These are phyloP conservation scores for Idaea straminata DNA, from an alignment of 2,888 invertebrate species.

Conservation along the genomic window DNA sequence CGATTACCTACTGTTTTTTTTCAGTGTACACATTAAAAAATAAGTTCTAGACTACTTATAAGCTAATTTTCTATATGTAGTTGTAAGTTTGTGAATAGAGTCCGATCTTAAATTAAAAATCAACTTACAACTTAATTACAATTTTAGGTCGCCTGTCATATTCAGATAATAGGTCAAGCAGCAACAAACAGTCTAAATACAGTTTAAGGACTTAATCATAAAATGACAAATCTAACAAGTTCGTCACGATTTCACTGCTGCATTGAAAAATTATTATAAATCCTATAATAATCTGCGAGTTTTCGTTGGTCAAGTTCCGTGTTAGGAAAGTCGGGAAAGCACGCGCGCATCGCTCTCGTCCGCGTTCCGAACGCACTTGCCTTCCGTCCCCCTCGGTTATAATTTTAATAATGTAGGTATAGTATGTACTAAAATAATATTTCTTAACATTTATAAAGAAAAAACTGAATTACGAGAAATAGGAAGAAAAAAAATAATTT, in stretches of 20 bases:
- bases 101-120: too few species aligned
- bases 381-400: constrained; percentile 4
- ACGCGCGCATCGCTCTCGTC: constrained; percentile 53
- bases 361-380: constrained; percentile 53
- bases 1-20: neutral
- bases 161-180: neutral
- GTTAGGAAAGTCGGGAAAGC: constrained; percentile 73
- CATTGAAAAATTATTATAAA: neutral
- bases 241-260: neutral
- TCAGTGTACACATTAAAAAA: too few species aligned
- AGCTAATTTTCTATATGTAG: too few species aligned
- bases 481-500: too few species aligned
- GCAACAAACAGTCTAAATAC: neutral
- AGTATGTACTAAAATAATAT: neutral
- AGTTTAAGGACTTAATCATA: neutral
- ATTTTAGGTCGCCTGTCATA: neutral
- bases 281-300: neutral
- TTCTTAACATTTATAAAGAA: neutral
- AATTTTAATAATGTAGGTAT: neutral
- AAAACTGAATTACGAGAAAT: too few species aligned
- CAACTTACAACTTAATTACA: too few species aligned
- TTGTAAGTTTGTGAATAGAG: too few species aligned
- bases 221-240: neutral
- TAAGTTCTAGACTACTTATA: too few species aligned
- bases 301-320: constrained; percentile 5